Percentiles rank a stretch among this genome's conserved stretches.
Evolutionary conservation across 1,140 invertebrate genomes (phyloP).

Genomic region (Neodiprion pinetum): DNA sequence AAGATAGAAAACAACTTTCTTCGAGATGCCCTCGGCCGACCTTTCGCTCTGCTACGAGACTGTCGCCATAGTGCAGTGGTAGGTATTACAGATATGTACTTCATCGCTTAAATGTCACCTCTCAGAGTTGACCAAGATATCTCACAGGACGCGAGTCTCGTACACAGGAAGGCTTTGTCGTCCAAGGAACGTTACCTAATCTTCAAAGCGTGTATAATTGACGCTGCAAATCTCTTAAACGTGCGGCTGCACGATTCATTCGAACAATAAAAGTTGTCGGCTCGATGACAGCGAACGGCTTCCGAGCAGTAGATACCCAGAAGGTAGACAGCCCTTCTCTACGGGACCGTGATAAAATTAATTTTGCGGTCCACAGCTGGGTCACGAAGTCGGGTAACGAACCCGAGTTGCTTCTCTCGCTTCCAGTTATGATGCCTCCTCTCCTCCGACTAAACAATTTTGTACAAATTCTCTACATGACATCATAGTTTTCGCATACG

Average conservation of each 20-base stretch:
- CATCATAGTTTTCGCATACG: background rate
- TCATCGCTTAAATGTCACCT: conserved; percentile 4
- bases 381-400: background rate
- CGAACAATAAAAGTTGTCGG: background rate
- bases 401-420: background rate
- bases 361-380: conserved; percentile 1
- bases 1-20: conserved; percentile 1
- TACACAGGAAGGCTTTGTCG: background rate
- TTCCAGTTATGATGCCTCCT: background rate
- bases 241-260: background rate
- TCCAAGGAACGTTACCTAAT: background rate
- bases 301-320: background rate
- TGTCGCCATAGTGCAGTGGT: background rate
- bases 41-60: background rate
- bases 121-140: conserved; percentile 1
- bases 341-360: background rate
- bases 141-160: background rate
- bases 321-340: background rate
- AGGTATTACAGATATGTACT: background rate
- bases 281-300: conserved; percentile 1
- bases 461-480: background rate
- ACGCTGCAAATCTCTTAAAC: background rate
- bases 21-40: background rate
- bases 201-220: background rate
- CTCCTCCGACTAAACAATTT: background rate